Evolutionary conservation across 2,797 vertebrate species (phyloP), one percentile per base, ranked within the genome.

Genomic region (Onychomys arenicola): DNA sequence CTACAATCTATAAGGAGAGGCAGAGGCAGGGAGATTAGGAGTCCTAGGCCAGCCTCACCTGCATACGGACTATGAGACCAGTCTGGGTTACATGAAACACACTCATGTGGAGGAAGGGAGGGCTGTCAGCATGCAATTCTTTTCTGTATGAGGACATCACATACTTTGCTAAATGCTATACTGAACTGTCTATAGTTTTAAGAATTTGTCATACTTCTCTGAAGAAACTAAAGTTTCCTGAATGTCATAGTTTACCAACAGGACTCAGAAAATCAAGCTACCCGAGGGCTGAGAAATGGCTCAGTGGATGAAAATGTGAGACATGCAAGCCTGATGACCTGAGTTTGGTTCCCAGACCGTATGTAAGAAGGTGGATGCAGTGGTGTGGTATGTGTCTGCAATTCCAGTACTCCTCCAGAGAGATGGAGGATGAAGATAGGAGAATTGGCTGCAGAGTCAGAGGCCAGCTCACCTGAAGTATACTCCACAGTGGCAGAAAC

Each of bases 171-270:
- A 37, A 34, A 93, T 80, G 17, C 17, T 96, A 2, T 16, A 34
- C 13, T 78, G n/a, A 95, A 91, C 16, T 43, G 37, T 55, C 73
- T 90, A 21, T 1, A 92, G 73, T 7, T 86, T 95, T 59, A 78
- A 69, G 43, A 73, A 88, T 52, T 87, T 80, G 81, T 84, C 37
- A 65, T 75, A 75, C 8, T 80, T 86, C 73, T 59, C 71, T 89
- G 32, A 73, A 40, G 14, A 96, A 82, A 94, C 37, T 37, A 85
- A 37, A 83, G 82, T 86, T 89, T 91, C 85, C 55, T 89, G 46
- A 93, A 93, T 75, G 90, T 49, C 37, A 83, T 85, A 59, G 11
- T 55, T 95, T 89, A 93, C 40, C 83, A 93, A 84, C 43, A 88
- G 63, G 49, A 65, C 43, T 81, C 21, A 67, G 40, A 96, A 93